phyloP scores from a whole-genome alignment of 1,140 invertebrate species.

The Trichoplusia ni region DNA sequence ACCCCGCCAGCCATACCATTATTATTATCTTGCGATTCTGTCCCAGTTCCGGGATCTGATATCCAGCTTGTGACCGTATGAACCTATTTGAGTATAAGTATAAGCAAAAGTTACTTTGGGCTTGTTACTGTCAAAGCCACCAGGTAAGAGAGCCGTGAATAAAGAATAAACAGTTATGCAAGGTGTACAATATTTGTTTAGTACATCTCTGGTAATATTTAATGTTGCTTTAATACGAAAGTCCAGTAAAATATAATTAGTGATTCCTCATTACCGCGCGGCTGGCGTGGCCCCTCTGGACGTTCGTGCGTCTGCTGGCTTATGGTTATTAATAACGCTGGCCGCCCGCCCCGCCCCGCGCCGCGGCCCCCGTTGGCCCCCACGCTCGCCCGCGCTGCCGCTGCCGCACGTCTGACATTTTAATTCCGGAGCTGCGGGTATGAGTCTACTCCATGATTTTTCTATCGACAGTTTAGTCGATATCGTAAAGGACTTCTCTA shows the following conservation, averaged over 20 bases:
- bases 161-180: background rate
- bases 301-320: constrained; percentile 79
- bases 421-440: constrained; percentile 75
- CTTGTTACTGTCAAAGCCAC: no score
- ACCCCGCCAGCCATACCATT: constrained; percentile 29
- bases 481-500: constrained; percentile 46
- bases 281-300: constrained; percentile 73
- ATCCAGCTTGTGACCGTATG: constrained; percentile 24
- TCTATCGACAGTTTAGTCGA: constrained; percentile 74
- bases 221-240: constrained; percentile 69
- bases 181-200: constrained; percentile 25
- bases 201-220: constrained; percentile 47
- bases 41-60: constrained; percentile 34
- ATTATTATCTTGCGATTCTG: constrained; percentile 42
- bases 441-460: constrained; percentile 61
- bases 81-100: constrained; percentile 16
- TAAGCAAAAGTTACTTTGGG: constrained; percentile 31
- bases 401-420: constrained; percentile 80
- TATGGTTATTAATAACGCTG: constrained; percentile 80
- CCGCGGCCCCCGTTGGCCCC: constrained; percentile 42
- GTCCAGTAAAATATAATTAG: constrained; percentile 81
- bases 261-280: constrained; percentile 79
- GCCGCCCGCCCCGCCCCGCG: constrained; percentile 48
- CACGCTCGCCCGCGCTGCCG: constrained; percentile 55
- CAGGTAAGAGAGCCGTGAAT: background rate